Base-by-base conservation (phyloP, 2,113 vertebrate genomes). In the Vulpes ferrilata region DNA sequence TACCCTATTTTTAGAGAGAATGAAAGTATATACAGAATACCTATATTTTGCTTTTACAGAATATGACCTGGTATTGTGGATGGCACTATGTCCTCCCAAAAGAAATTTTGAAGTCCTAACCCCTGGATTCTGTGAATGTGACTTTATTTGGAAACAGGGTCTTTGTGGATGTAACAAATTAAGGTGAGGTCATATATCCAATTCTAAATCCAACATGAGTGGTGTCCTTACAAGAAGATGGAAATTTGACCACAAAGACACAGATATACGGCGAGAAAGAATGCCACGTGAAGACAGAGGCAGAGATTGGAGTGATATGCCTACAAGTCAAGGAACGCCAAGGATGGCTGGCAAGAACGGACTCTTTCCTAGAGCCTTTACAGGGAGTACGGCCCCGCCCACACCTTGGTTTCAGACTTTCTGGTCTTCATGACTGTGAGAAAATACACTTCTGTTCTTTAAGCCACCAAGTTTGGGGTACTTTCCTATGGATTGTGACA, bases 141-240 rank as follows among this genome's bases (percentile, higher is more conserved):
- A 95, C 87, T 35, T 88, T 73, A 65, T 73, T 88, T 67, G 87
- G 48, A 88, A 59, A 91, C 1, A 55, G 3, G 11, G 5, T 67
- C 43, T 93, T 86, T 84, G 62, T 9, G 85, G 57, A 93, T 20
- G 13, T 76, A 82, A 69, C 48, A 91, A 93, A 16, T 79, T 93
- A 93, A 88, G 13, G 38, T 76, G 74, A 85, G 20, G 59, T 60
- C 15, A 82, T 74, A 90, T 80, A 80, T 16, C 12, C 30, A 69
- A 9, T 62, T 19, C 51, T 60, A 88, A 88, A 92, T 27, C 22
- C 35, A 67, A 1, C 38, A 79, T 57, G 53, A 69, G 5, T 59
- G n/a, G 48, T 79, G 9, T 84, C n/a, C 64, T 92, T 81, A 84
- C 62, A 51, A 62, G 32, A 92, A 95, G 35, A 92, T 9, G 32